A percentile compares a stretch with the other conserved stretches of the same genome.
These are phyloP conservation scores for Erinaceus europaeus DNA, from an alignment of 2,113 vertebrate genomes.

Conservation along the genomic window DNA sequence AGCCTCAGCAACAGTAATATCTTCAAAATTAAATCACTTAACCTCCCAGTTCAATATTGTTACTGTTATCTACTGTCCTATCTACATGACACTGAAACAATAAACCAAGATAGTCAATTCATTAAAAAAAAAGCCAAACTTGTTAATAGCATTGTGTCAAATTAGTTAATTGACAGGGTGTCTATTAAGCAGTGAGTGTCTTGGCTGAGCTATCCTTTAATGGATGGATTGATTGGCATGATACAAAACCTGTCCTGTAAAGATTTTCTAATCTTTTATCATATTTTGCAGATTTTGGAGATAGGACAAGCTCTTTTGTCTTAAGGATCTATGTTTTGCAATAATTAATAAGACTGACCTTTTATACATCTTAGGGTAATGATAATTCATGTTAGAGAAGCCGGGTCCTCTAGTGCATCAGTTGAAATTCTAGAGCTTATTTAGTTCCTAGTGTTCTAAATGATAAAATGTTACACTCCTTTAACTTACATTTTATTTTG, in stretches of 20 bases:
- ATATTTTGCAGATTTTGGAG: conserved; percentile 16
- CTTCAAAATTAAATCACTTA: conserved; percentile 67
- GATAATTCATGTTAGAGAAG: not conserved
- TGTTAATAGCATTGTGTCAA: conserved; percentile 53
- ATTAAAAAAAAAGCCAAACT: conserved; percentile 45
- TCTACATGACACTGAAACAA: conserved; percentile 39
- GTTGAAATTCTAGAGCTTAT: conserved; percentile 52
- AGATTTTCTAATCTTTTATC: not conserved
- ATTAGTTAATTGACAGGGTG: conserved; percentile 51
- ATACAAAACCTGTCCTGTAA: not conserved
- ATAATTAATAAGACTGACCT: conserved; percentile 36
- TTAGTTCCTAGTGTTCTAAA: conserved; percentile 18
- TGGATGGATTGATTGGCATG: not conserved
- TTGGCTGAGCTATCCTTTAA: conserved; percentile 7
- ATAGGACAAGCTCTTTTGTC: not conserved
- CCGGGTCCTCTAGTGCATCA: not conserved
- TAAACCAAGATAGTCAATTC: conserved; percentile 31
- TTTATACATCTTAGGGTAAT: not conserved
- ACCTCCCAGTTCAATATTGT: conserved; percentile 56
- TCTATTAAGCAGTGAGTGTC: conserved; percentile 41
- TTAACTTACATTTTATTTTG: conserved; percentile 24
- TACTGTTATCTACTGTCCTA: conserved; percentile 43
- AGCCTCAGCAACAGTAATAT: conserved; percentile 57
- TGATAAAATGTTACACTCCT: conserved; percentile 19
- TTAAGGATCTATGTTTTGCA: conserved; percentile 35